phyloP scores from a whole-genome alignment of 2,797 vertebrate genomes.

The Oreochromis mossambicus region DNA sequence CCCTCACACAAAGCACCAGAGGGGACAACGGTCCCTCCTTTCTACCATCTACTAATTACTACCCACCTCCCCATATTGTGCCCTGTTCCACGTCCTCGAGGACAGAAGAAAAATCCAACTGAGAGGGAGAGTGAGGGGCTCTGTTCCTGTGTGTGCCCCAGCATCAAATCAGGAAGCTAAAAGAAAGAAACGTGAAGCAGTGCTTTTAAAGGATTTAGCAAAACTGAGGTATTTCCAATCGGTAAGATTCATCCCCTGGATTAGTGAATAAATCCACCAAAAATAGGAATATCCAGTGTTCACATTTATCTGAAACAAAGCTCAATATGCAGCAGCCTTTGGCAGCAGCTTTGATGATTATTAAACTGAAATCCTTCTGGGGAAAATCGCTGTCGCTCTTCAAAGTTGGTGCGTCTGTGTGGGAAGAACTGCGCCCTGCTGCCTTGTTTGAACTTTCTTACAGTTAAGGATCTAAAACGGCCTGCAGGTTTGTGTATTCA shows the following conservation, averaged over 20 bases:
- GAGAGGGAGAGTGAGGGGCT: neutral
- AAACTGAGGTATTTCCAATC: neutral
- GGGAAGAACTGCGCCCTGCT: neutral
- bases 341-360: neutral
- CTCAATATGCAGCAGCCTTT: neutral
- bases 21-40: neutral
- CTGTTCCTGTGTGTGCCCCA: neutral
- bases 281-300: neutral
- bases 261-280: neutral
- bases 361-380: neutral
- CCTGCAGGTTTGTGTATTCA: neutral
- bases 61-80: neutral
- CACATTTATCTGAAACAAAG: neutral
- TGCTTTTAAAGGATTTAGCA: neutral
- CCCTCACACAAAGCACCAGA: neutral
- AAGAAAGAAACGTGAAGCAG: accelerated
- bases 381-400: neutral
- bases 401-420: neutral
- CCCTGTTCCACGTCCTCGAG: neutral
- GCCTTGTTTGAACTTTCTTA: neutral
- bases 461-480: neutral
- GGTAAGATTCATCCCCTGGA: neutral
- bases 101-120: constrained; percentile 14
- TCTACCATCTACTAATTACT: constrained; percentile 6
- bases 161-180: neutral